Evolutionary conservation across 2,113 vertebrate species (phyloP), one percentile per base, ranked within the genome.

Genomic region (Myocastor coypus): DNA sequence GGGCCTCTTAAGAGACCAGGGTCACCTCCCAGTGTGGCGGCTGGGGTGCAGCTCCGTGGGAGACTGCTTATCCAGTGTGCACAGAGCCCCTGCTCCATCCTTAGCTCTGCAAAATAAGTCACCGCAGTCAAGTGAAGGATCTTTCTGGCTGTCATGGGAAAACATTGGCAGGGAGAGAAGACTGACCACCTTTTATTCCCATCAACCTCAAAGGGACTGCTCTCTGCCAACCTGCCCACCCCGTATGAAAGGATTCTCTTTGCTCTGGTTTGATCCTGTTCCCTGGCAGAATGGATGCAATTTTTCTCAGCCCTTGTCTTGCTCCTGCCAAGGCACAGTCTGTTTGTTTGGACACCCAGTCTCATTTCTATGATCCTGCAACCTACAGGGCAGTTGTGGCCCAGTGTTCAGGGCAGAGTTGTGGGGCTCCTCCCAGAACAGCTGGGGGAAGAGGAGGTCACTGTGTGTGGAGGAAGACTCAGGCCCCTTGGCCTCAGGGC

Each of bases 241-340:
- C 64, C 86, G 63, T 28, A 57, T 37, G 63, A 94, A 87, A 87
- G 42, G 77, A 80, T 92, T 63, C 69, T 94, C 73, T 92, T 69
- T 92, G 46, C 89, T 89, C 82, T 69, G 40, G 87, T 89, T 96
- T 84, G 75, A 87, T 46, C 61, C 30, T 24, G 30, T 81, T 87
- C 59, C 66, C 82, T 90, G 80, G 82, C 75, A 87, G 89, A 61
- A 80, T 1, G 32, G 34, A 61, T 73, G 13, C 42, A 24, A 63
- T 66, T 91, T 94, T 93, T 71, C 90, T 66, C 59, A 82, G 66
- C 14, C 37, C 37, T 83, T 89, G 34, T 81, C 66, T 34, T 73
- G 40, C n/a, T 80, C 34, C 42, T 66, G 87, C 81, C 94, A 91
- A 93, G 77, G 81, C 46, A 82, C 55, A 89, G 83, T 6, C 77